Evolutionary conservation across 2,797 vertebrate species (phyloP).

Genomic region (Tragelaphus oryx): DNA sequence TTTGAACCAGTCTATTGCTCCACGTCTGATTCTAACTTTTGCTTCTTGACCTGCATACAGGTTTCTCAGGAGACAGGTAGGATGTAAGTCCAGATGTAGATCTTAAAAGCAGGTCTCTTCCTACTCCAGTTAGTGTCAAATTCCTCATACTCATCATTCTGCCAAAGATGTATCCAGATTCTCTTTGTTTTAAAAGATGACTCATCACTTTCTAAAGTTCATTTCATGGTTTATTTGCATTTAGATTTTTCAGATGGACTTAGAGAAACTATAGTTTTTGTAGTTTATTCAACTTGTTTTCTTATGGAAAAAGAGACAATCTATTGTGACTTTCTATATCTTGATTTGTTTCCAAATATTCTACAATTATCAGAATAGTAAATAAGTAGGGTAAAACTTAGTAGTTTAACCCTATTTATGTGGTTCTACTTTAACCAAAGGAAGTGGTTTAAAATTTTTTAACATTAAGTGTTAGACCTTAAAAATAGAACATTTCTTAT

Average conservation of each 20-base stretch:
- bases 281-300: not conserved
- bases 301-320: not conserved
- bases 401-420: not conserved
- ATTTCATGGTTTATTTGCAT: not conserved
- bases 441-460: not conserved
- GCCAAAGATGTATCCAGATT: not conserved
- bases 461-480: not conserved
- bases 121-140: not conserved
- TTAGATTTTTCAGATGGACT: not conserved
- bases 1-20: not conserved
- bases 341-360: not conserved
- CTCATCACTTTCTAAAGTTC: not conserved
- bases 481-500: not conserved
- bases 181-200: not conserved
- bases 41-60: not conserved
- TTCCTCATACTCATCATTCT: not conserved
- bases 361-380: not conserved
- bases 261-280: not conserved
- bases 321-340: not conserved
- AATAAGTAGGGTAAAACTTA: not conserved
- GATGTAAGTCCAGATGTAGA: not conserved
- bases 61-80: not conserved
- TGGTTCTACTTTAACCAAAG: not conserved
- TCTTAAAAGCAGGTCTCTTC: not conserved
- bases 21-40: not conserved